Evolutionary conservation across 2,888 invertebrate genomes (phyloP), one percentile per base, ranked within the genome.

Genomic region (Drosophila neotestacea): DNA sequence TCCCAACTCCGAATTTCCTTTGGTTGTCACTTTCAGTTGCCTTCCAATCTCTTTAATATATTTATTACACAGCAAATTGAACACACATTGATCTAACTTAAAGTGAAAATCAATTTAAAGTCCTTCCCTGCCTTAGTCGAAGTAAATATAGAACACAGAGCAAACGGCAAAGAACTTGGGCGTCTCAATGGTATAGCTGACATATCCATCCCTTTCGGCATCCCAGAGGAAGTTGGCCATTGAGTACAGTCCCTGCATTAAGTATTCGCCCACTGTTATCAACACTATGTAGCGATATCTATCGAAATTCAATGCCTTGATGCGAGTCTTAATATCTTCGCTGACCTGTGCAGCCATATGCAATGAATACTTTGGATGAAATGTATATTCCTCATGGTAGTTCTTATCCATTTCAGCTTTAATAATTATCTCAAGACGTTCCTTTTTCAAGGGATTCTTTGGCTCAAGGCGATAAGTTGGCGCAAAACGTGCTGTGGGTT

Each of bases 391-490:
- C 0, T 77, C 78, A 10, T 66, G 48, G 50, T 92, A 87, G 11
- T 90, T 81, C 50, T 87, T 81, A 32, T 91, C 77, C 88, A 93
- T 90, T 41, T 92, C 90, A 4, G 73, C 41, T 73, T 91, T 91
- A 3, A 93, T 85, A 4, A 91, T 90, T 27, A 87, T 88, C 68
- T 92, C 91, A 42, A 92, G 83, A 30, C 84, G 81, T 52, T 92
- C 92, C 51, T 87, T 89, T 42, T 91, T 91, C 9, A 92, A 54
- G 0, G 92, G 92, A 66, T 80, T 85, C 58, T 90, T 90, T 0
- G 93, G 80, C 10, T 92, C 91, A n/a, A 92, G 63, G 34, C 93
- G 91, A 76, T 93, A 93, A 4, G 91, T 90, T 39, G 93, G 93
- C 77, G 91, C 84, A 63, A 75, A 92, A 1, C 90, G 90, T 60